Evolutionary conservation across 2,113 vertebrate genomes (phyloP).

Genomic region (Mungos mungo): DNA sequence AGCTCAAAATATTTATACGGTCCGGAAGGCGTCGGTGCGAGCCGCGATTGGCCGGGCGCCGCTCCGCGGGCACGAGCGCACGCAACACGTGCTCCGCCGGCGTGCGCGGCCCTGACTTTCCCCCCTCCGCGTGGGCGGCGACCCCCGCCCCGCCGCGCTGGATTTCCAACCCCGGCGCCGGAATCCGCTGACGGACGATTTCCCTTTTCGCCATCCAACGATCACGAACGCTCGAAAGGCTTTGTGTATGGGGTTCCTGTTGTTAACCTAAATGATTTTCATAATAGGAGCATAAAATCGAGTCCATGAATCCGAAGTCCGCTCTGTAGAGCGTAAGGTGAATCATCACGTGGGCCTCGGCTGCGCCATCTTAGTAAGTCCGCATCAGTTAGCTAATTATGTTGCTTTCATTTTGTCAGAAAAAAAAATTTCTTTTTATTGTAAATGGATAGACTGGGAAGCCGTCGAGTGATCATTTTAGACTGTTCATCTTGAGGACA

Average conservation of each 20-base stretch:
- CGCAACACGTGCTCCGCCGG: constrained; percentile 50
- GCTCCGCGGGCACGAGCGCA: constrained; percentile 57
- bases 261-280: neutral
- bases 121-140: constrained; percentile 30
- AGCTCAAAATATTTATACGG: constrained; percentile 89
- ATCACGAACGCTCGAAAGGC: neutral
- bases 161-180: neutral
- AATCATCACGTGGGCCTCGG: neutral
- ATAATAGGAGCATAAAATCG: neutral
- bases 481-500: neutral
- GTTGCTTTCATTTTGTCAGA: neutral
- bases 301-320: neutral
- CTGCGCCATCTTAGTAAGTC: neutral
- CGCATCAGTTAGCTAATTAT: neutral
- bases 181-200: neutral
- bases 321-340: neutral
- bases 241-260: neutral
- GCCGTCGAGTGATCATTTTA: neutral
- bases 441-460: neutral
- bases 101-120: constrained; percentile 62
- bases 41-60: constrained; percentile 71
- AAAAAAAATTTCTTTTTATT: neutral
- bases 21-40: constrained; percentile 44
- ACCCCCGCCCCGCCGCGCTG: neutral
- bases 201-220: neutral